Evolutionary conservation across 2,888 invertebrate genomes (phyloP), one percentile per base, ranked within the genome.

Genomic region (Dioctria rufipes): DNA sequence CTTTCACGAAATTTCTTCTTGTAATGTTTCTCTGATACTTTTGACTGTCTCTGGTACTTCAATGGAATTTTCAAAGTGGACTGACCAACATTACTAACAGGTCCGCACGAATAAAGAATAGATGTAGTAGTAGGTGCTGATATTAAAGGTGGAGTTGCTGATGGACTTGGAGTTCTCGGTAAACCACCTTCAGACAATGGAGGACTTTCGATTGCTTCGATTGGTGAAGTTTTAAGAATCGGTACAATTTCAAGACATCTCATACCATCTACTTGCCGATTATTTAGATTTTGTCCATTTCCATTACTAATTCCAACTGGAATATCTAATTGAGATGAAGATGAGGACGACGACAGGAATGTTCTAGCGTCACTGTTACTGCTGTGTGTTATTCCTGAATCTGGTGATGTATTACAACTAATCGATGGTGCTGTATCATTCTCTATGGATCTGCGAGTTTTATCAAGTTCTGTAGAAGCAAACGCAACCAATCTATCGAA

Each of bases 401-500:
- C 96, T 9, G 96, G 96, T 84, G 95, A 95, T 69, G 96, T 96
- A 88, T 95, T 95, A 87, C 94, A 94, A 85, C 94, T 92, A 5
- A 88, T 87, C 2, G 88, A 87, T 60, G 89, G 89, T 66, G 89
- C 89, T 40, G 87, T 88, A 78, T 91, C 92, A 85, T 94, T 95
- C 89, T 96, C 96, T 0, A 94, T 94, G 60, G 95, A 95, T 82
- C 95, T 92, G 82, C 95, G 92, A 81, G 96, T 92, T 86, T 96
- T 93, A 89, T 96, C 96, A 88, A 97, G 91, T 86, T 97, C 97
- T 13, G 96, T 96, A 60, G 97, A 96, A 71, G 97, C 97, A 88
- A 97, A 96, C 81, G 96, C 97, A 84, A 98, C 96, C 85, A 98
- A 91, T 84, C 96, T 94, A 90, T 98, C 98, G 91, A 98, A 98